Conservation (phyloP, 2,797 vertebrate species). For the Periophthalmus magnuspinnatus region DNA sequence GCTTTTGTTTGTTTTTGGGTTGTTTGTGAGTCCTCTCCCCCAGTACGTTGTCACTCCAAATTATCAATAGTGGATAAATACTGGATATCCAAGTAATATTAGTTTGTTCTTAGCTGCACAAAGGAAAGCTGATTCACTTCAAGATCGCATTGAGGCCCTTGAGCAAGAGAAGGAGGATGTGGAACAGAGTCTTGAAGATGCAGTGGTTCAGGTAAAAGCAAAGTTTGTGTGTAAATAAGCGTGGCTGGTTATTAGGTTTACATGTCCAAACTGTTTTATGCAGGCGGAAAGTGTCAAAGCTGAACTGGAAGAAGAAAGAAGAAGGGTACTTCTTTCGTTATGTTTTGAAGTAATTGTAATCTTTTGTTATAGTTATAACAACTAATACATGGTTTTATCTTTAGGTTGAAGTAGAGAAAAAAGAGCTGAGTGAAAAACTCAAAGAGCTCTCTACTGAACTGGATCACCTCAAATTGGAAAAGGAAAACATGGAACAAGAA, state of each 20-base stretch:
- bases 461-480: constrained; percentile 71
- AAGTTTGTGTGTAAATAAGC: not conserved
- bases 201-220: constrained; percentile 76
- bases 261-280: not conserved
- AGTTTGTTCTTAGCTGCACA: constrained; percentile 65
- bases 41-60: no score
- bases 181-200: constrained; percentile 86
- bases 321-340: constrained; percentile 33
- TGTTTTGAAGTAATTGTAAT: not conserved
- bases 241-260: not conserved
- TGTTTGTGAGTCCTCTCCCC: no score
- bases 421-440: constrained; percentile 58
- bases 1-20: no score
- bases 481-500: constrained; percentile 75
- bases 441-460: constrained; percentile 65
- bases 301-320: constrained; percentile 80
- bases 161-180: constrained; percentile 84
- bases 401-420: constrained; percentile 71
- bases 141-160: constrained; percentile 84
- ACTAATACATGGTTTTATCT: not conserved
- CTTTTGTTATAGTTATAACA: not conserved
- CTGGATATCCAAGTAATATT: constrained; percentile 19
- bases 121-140: constrained; percentile 79
- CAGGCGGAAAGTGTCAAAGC: constrained; percentile 79
- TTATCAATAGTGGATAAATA: not conserved